Evolutionary conservation across 2,113 vertebrate genomes (phyloP), one percentile per base, ranked within the genome.

Genomic region (Lates calcarifer): DNA sequence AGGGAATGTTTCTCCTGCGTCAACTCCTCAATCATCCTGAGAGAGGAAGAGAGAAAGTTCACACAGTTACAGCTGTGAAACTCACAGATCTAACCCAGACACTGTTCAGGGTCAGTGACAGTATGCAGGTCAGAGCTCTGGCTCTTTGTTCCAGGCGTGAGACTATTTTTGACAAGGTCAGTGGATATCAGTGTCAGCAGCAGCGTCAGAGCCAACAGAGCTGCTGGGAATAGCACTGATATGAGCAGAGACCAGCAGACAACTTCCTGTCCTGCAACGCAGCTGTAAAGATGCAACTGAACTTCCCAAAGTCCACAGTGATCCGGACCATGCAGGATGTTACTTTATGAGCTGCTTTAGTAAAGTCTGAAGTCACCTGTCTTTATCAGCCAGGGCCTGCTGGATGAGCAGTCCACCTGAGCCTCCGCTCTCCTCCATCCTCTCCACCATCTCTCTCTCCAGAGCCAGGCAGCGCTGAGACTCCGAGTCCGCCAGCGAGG

Each of bases 351-450:
- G n/a, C n/a, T n/a, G n/a, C n/a, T n/a, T n/a, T n/a, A n/a, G n/a
- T n/a, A n/a, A n/a, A n/a, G n/a, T n/a, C n/a, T n/a, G n/a, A n/a
- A 10, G 41, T 55, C 33, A 99, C 98, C 94, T 96, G 85, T 97
- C 94, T 60, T 91, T 95, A 51, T 95, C 91, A 5, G 86, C 90
- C 77, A 92, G 22, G 4, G 53, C 15, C 58, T 91, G 62, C 0
- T 84, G 81, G 17, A 79, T 58, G 2, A 81, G 43, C 60, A 1
- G 33, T 47, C 66, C 68, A 28, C 62, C 41, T 1, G 79, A 29
- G 0, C 56, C 89, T 43, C 49, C 77, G 1, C 37, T 77, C 26
- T 93, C 95, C 51, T 94, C 91, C 0, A 41, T 76, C 5, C 80
- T 85, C 77, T 94, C 94, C 74, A 90, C 92, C 93, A 96, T 94